These are phyloP conservation scores for Andrena flavipes DNA, from an alignment of 2,888 invertebrate species.

Conservation along the genomic window DNA sequence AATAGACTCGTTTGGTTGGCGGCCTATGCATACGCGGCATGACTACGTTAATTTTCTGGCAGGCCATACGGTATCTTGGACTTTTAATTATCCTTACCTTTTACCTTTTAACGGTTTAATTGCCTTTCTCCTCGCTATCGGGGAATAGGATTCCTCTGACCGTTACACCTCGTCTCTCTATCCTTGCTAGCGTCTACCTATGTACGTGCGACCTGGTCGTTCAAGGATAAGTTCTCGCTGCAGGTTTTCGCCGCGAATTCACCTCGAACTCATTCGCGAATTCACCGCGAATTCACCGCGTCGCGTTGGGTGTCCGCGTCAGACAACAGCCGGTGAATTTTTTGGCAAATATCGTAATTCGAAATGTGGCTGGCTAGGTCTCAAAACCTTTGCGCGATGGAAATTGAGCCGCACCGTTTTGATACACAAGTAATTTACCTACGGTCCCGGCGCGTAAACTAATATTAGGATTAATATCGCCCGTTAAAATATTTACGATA, in stretches of 20 bases:
- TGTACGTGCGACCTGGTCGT: neutral
- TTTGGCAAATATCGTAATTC: too few species aligned
- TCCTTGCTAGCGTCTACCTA: neutral
- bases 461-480: slow-evolving; percentile 64
- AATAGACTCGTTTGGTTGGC: slow-evolving; percentile 76
- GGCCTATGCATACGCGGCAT: slow-evolving; percentile 80
- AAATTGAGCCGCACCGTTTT: slow-evolving; percentile 42
- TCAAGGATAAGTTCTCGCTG: neutral
- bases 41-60: slow-evolving; percentile 81
- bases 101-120: slow-evolving; percentile 68
- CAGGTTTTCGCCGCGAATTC: neutral
- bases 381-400: slow-evolving; percentile 11
- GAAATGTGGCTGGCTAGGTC: neutral
- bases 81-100: slow-evolving; percentile 64
- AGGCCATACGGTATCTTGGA: slow-evolving; percentile 72
- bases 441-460: slow-evolving; percentile 32
- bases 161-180: slow-evolving; percentile 40
- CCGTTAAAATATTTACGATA: slow-evolving; percentile 67
- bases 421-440: slow-evolving; percentile 46
- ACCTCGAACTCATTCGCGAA: too few species aligned
- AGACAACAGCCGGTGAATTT: too few species aligned
- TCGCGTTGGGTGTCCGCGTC: too few species aligned
- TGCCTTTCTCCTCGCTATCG: slow-evolving; percentile 66
- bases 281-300: neutral
- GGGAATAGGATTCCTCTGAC: slow-evolving; percentile 40